Evolutionary conservation across 2,113 vertebrate genomes (phyloP).

Genomic region (Oryzias celebensis): DNA sequence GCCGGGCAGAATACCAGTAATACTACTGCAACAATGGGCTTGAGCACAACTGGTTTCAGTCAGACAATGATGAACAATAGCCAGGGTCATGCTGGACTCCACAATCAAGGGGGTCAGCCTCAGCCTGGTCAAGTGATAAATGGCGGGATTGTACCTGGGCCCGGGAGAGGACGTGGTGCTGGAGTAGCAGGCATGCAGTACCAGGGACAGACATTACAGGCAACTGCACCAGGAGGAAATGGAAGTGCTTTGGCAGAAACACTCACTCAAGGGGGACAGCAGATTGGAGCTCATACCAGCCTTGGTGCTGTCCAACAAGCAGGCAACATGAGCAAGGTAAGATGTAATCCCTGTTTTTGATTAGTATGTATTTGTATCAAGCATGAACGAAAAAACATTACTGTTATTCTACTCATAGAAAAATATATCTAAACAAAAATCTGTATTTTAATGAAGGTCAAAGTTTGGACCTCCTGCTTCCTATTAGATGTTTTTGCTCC

Average conservation of each 20-base stretch:
- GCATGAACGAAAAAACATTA: neutral
- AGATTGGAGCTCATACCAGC: conserved; percentile 84
- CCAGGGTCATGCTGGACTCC: conserved; percentile 84
- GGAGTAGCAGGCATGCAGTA: conserved; percentile 84
- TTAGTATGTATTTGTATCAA: neutral
- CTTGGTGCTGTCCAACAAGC: conserved; percentile 84
- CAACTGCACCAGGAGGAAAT: conserved; percentile 65
- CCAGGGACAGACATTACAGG: conserved; percentile 81
- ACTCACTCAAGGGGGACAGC: conserved; percentile 89
- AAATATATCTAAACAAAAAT: too few species aligned
- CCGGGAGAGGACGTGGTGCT: conserved; percentile 87
- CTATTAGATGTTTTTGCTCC: too few species aligned
- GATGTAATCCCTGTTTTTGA: conserved; percentile 34
- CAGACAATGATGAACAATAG: conserved; percentile 90
- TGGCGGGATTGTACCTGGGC: conserved; percentile 87
- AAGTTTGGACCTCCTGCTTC: too few species aligned
- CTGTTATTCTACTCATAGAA: too few species aligned
- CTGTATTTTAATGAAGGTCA: too few species aligned
- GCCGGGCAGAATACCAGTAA: conserved; percentile 79
- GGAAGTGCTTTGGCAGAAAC: conserved; percentile 93
- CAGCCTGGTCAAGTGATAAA: conserved; percentile 93
- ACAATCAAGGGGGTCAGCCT: conserved; percentile 84
- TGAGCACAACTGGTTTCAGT: conserved; percentile 87
- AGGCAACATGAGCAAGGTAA: conserved; percentile 92
- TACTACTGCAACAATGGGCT: conserved; percentile 83